phyloP scores from a whole-genome alignment of 2,888 invertebrate species.

The Pherbina coryleti region DNA sequence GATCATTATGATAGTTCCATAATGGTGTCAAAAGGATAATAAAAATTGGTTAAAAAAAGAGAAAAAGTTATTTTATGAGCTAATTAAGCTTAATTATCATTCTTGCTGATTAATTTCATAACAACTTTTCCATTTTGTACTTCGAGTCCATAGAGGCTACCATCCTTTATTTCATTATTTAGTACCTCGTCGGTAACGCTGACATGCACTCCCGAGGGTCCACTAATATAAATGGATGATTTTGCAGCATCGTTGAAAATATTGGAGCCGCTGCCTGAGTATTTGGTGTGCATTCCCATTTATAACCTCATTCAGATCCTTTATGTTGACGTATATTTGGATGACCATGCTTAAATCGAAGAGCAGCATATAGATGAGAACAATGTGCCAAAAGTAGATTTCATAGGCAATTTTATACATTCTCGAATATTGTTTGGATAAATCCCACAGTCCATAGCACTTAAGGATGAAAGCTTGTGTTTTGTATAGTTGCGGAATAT shows the following conservation, averaged over 20 bases:
- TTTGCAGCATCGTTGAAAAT: constrained; percentile 70
- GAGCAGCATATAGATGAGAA: constrained; percentile 51
- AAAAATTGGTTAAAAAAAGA: neutral
- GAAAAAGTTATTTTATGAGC: neutral
- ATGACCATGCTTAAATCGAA: constrained; percentile 53
- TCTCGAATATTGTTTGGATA: constrained; percentile 8
- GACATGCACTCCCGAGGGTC: constrained; percentile 87
- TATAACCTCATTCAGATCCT: constrained; percentile 55
- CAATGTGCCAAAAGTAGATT: constrained; percentile 43
- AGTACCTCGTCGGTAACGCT: constrained; percentile 88
- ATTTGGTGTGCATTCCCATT: constrained; percentile 67
- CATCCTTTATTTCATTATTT: constrained; percentile 82
- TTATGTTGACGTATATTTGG: constrained; percentile 50
- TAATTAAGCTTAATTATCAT: constrained; percentile 55
- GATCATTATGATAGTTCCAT: too few species aligned
- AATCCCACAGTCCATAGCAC: constrained; percentile 39
- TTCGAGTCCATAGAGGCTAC: constrained; percentile 79
- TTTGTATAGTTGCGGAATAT: constrained; percentile 37
- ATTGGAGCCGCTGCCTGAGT: constrained; percentile 69
- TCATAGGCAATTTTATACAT: constrained; percentile 20
- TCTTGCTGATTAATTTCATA: constrained; percentile 70
- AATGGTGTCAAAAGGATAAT: too few species aligned
- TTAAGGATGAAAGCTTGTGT: constrained; percentile 38
- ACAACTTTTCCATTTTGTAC: constrained; percentile 70
- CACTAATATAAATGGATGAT: constrained; percentile 79